Evolutionary conservation across 2,888 invertebrate species (phyloP).

Genomic region (Lepidochitona cinerea): DNA sequence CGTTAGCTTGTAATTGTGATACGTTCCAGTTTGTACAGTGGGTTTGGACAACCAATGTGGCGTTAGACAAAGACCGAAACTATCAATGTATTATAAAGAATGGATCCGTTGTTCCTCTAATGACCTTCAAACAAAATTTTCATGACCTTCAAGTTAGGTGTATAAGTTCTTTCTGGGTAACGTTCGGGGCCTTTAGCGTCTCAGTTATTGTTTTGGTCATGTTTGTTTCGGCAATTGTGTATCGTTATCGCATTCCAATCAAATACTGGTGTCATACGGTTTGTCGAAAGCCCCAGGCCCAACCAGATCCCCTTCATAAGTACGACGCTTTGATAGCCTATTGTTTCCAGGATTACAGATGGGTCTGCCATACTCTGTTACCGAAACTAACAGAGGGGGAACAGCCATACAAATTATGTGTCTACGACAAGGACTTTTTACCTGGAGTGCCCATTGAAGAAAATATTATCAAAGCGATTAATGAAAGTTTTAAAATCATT

Average conservation of each 20-base stretch:
- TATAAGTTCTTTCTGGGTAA: not conserved
- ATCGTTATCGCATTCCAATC: not conserved
- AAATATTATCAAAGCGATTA: not conserved
- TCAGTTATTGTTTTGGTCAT: not conserved
- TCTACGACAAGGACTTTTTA: not conserved
- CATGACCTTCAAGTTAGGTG: not conserved
- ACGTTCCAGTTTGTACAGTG: too few relatives aligned
- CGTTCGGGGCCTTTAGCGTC: not conserved
- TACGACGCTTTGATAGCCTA: conserved; percentile 6
- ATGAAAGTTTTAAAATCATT: not conserved
- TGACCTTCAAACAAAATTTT: too few relatives aligned
- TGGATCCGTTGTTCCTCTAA: too few relatives aligned
- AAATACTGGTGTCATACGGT: not conserved
- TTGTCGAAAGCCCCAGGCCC: not conserved
- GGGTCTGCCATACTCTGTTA: not conserved
- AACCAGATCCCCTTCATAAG: too few relatives aligned
- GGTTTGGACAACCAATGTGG: too few relatives aligned
- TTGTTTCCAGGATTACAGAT: not conserved
- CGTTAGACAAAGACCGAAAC: too few relatives aligned
- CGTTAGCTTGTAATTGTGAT: too few relatives aligned
- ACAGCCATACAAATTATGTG: not conserved
- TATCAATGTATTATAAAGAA: too few relatives aligned
- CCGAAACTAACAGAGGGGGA: not conserved
- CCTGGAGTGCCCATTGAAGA: not conserved
- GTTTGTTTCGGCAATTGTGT: too few relatives aligned